Base-by-base conservation (phyloP, 2,888 invertebrate genomes). In the Thereva unica region DNA sequence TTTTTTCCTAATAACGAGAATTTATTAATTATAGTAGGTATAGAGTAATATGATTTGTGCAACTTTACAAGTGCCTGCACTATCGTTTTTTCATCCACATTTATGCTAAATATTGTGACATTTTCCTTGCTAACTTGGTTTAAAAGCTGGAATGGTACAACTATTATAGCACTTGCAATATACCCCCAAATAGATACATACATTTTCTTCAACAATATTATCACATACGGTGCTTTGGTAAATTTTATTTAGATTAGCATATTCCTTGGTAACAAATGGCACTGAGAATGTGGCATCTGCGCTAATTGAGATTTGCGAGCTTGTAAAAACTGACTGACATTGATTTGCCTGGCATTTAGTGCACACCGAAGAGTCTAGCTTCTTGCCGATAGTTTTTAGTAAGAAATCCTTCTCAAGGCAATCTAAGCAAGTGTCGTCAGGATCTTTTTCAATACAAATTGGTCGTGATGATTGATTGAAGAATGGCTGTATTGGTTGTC, bases 371-470 rank as follows among this genome's bases (percentile, higher is more conserved):
- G 74, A 71, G 50, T 80, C 78, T 40, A 78, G 67, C 1, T 73
- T 76, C 56, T 79, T 78, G 41, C 80, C 80, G 61, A 80, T 77
- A 2, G 79, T 80, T 65, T 77, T 79, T 37, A 77, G 78, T 41
- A 80, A 70, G 69, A 80, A 80, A 67, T 80, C 80, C 53, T 78
- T 79, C 67, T 80, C 80, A 67, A 80, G 72, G 52, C 80, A 80
- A 67, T 80, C 80, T 64, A 80, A 71, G 59, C 80, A 80, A 3
- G 76, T 77, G 47, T 79, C 79, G 63, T 77, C 77, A n/a, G 71
- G 73, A n/a, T 64, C 55, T 23, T 23, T 72, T 67, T 49, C 67
- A 41, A 76, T 76, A 66, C 80, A 80, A 8, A 78, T 71, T 67
- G 80, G 80, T 0, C 80, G 80, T 1, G 76, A 73, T 1, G 80